Conservation (phyloP, 2,113 vertebrate species). For the Antigone vipio region DNA sequence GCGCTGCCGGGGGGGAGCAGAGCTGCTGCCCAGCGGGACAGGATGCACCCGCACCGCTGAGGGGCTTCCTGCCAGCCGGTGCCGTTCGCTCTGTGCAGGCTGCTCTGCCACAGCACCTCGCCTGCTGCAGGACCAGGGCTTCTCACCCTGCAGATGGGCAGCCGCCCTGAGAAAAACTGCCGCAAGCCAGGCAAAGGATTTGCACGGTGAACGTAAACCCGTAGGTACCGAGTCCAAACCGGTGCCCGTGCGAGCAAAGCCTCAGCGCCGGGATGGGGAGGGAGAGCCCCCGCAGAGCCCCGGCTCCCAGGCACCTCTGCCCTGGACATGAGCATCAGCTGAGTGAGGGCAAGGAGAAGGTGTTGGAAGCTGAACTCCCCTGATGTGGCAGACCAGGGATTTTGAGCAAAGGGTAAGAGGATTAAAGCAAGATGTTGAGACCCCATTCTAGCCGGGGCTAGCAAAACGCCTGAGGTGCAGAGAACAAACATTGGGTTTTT, state of each 20-base stretch:
- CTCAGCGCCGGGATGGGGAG: rapidly evolving
- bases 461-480: not conserved
- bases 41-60: rapidly evolving
- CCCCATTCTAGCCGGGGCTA: rapidly evolving
- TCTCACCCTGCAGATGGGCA: not conserved
- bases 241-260: not conserved
- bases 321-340: not conserved
- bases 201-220: not conserved
- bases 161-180: not conserved
- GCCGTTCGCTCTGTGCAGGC: rapidly evolving
- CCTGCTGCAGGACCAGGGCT: not conserved
- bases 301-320: not conserved
- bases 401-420: not conserved
- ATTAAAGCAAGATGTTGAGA: not conserved
- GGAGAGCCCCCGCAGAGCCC: not conserved
- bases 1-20: not conserved
- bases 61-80: not conserved
- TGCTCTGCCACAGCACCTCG: not conserved
- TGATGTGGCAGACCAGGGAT: not conserved
- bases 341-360: rapidly evolving
- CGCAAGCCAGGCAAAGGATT: not conserved
- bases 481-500: not conserved
- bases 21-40: not conserved
- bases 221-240: not conserved
- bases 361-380: not conserved